Evolutionary conservation across 1,140 invertebrate species (phyloP), one percentile per base, ranked within the genome.

Genomic region (Brachionus manjavacas): DNA sequence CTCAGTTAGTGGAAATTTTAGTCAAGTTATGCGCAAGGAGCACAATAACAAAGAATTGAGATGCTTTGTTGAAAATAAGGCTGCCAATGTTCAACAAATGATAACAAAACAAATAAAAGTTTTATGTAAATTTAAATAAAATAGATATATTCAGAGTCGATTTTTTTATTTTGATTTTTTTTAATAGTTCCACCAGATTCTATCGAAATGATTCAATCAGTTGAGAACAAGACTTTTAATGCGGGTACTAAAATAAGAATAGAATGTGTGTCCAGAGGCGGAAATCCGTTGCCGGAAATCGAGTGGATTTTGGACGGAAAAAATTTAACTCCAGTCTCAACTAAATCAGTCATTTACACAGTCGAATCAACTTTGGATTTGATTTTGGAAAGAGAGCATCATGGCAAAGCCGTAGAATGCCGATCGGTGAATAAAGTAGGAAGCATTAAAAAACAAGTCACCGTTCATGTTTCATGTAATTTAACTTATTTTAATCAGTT

Each of bases 1-100:
- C 7, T 43, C 14, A 41, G 52, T 66, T 6, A 43, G 52, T 25
- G 79, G 79, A 64, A 81, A 41, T 46, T 68, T 81, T 43, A 64
- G 31, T 23, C 79, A 81, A 68, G 20, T 46, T 41, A 55, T 81
- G 55, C 49, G 79, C 20, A 52, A 60, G 43, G 79, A 81, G 16
- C 55, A 81, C n/a, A 81, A 81, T 35, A 68, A 68, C 12, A 81
- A 81, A 81, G 79, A 81, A 46, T 55, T 81, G 8, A 81, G 60
- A 39, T 81, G 79, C 46, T 81, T 35, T 12, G 79, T 35, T 60
- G 52, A 81, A 60, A 81, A 81, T 16, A 60, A 41, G 14, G 39
- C 31, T 60, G 79, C 79, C 14, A 81, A 64, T 68, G 23, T 81
- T 81, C 79, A 81, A 68, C 79, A 81, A 81, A 81, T 81, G 16